Evolutionary conservation across 2,888 invertebrate genomes (phyloP).

Genomic region (Bombylius major): DNA sequence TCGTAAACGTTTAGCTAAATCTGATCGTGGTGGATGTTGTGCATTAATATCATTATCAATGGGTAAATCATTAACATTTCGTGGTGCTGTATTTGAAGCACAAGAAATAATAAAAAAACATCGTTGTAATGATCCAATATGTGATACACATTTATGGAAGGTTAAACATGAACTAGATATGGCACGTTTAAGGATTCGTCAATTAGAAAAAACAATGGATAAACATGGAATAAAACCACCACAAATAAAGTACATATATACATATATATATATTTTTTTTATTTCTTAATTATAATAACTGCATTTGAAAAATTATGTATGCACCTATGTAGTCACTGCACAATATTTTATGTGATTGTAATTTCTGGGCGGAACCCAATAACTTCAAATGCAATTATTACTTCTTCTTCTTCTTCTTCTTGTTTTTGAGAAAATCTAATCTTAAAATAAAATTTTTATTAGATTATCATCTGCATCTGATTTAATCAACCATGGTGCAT

Average conservation of each 20-base stretch:
- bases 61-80: slow-evolving; percentile 75
- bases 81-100: slow-evolving; percentile 66
- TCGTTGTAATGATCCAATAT: slow-evolving; percentile 64
- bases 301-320: no score
- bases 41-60: slow-evolving; percentile 83
- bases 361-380: background rate
- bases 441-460: background rate
- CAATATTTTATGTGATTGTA: background rate
- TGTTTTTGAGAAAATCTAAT: no score
- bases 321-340: background rate
- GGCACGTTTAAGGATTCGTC: slow-evolving; percentile 69
- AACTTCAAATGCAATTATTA: no score
- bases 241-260: slow-evolving; percentile 48
- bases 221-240: slow-evolving; percentile 70
- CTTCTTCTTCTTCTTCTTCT: no score
- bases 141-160: slow-evolving; percentile 77
- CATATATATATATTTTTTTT: background rate
- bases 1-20: slow-evolving; percentile 72
- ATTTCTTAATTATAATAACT: background rate
- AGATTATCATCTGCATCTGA: slow-evolving; percentile 50
- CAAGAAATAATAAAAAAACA: slow-evolving; percentile 63
- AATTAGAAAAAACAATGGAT: slow-evolving; percentile 75
- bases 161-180: slow-evolving; percentile 83
- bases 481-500: slow-evolving; percentile 41
- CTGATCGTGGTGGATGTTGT: slow-evolving; percentile 83